Evolutionary conservation across 1,140 invertebrate species (phyloP).

Genomic region (Daktulosphaira vitifoliae): DNA sequence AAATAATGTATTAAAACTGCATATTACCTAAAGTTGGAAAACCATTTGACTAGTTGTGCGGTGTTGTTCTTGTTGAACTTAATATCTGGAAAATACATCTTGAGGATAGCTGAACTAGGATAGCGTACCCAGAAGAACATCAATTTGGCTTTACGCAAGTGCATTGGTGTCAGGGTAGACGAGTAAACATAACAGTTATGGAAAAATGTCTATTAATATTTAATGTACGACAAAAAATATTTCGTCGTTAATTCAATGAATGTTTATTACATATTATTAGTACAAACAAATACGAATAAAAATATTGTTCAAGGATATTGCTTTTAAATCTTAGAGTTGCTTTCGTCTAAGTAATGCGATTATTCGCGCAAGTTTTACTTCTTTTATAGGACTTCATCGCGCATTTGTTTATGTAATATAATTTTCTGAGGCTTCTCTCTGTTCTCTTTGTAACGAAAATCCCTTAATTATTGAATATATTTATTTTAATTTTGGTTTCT

Average conservation of each 20-base stretch:
- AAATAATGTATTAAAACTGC: no score
- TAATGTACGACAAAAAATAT: no score
- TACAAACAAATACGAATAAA: no score
- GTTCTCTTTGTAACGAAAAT: not conserved
- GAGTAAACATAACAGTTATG: conserved; percentile 53
- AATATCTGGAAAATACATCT: conserved; percentile 99
- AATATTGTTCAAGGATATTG: not conserved
- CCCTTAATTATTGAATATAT: not conserved
- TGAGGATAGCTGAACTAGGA: conserved; percentile 94
- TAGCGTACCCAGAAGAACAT: conserved; percentile 99
- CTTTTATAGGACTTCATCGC: conserved; percentile 20
- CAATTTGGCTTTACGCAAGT: conserved; percentile 98
- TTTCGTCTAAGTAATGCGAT: conserved; percentile 3
- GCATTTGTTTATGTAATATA: not conserved
- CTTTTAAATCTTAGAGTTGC: conserved; percentile 15
- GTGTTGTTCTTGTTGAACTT: conserved; percentile 99
- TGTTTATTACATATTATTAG: no score
- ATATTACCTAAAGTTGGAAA: conserved; percentile 98
- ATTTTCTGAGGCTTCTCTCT: conserved; percentile 16
- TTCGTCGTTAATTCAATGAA: no score
- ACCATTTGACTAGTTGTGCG: conserved; percentile 99
- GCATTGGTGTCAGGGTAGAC: conserved; percentile 97
- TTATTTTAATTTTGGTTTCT: not conserved
- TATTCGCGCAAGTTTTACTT: conserved; percentile 2
- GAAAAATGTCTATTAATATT: conserved; percentile 22